Conservation (phyloP, 2,888 invertebrate species). For the Argyresthia goedartella region DNA sequence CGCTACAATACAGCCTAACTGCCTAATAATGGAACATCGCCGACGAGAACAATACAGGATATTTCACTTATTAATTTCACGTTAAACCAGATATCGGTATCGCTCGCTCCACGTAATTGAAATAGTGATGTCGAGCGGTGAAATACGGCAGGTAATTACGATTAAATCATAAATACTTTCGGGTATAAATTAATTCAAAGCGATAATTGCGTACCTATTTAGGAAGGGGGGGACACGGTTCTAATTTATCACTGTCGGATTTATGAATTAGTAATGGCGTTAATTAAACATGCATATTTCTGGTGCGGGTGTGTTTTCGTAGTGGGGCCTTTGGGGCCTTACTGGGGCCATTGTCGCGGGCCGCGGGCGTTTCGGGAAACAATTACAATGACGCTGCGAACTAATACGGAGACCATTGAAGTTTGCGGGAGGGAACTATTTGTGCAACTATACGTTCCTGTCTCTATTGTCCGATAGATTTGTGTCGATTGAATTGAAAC, state of each 20-base stretch:
- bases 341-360: constrained; percentile 18
- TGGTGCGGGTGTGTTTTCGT: constrained; percentile 21
- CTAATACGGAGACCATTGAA: no score
- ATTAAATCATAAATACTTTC: constrained; percentile 54
- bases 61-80: constrained; percentile 45
- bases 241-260: constrained; percentile 67
- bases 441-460: no score
- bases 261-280: constrained; percentile 63
- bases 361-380: background rate
- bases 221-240: constrained; percentile 40
- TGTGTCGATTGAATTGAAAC: no score
- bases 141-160: constrained; percentile 56
- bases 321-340: no score
- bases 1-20: constrained; percentile 51
- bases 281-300: constrained; percentile 66
- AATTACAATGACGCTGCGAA: no score
- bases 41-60: constrained; percentile 35
- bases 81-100: constrained; percentile 20
- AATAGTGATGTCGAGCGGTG: constrained; percentile 29
- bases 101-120: constrained; percentile 26
- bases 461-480: no score
- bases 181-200: constrained; percentile 64
- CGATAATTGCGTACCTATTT: constrained; percentile 68
- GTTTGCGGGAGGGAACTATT: no score
- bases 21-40: constrained; percentile 52